Evolutionary conservation across 2,113 vertebrate species (phyloP), one percentile per base, ranked within the genome.

Genomic region (Triplophysa dalaica): DNA sequence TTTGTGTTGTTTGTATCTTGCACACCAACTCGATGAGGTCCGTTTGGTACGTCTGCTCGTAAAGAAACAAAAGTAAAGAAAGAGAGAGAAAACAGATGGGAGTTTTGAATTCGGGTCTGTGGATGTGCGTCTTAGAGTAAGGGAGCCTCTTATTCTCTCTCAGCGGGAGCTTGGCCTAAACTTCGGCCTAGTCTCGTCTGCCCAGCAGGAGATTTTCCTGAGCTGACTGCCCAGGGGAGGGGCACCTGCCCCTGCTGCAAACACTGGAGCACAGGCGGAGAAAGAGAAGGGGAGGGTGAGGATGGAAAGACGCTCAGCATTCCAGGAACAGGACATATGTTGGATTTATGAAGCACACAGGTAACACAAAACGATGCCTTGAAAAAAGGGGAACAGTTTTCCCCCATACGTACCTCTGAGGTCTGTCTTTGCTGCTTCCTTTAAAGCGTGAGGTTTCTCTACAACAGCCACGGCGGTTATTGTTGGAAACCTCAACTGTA

Each of bases 131-230:
- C 81, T 82, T 86, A 87, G 85, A 89, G 91, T 93, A 90, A 85
- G 88, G 88, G 90, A 92, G 91, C 89, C 90, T 91, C 93, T 93
- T 91, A 89, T 91, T 87, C 88, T 79, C 85, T 89, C 93, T 80
- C 93, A 92, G 92, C 91, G 2, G 85, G 92, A 87, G 83, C 75
- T 87, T 93, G 92, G 91, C 91, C 88, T 56, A 19, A 87, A 83
- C 88, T 82, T 85, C 73, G 88, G 92, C 89, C 89, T 89, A 89
- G 93, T 93, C 93, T 93, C 89, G 92, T 91, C 93, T 90, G 77
- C 89, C 70, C 92, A 88, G 91, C 87, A 75, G 91, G 93, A 88
- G 85, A 87, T 89, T 92, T 94, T 94, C 93, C 93, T 93, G 92
- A 91, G 87, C 79, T 29, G 90, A 81, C 88, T 87, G 91, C 91